Evolutionary conservation across 2,113 vertebrate genomes (phyloP), one percentile per base, ranked within the genome.

Genomic region (Anoura caudifer): DNA sequence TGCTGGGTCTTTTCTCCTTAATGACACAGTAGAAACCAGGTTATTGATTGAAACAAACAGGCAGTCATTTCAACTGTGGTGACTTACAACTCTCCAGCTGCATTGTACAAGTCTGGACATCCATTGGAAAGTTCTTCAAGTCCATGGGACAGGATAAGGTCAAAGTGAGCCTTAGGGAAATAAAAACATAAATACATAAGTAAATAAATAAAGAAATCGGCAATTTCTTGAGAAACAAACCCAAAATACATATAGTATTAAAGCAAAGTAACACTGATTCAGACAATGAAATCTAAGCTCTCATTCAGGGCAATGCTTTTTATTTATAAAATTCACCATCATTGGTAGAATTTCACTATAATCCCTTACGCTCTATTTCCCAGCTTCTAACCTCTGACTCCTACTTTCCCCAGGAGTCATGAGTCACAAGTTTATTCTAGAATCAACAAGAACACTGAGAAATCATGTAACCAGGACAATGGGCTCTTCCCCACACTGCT

Each of bases 41-140:
- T 45, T 45, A 93, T 87, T 77, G 82, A 94, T 96, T 77, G 45
- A 59, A 92, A 92, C 24, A 94, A 73, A 10, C 73, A 97, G 45
- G 5, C 8, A 61, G 24, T 92, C 52, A 84, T 97, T 95, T 90
- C 50, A 90, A n/a, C 36, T 41, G 11, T 33, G 41, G 65, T 93
- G 54, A 98, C 99, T 99, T 98, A 99, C 99, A 99, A 94, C 99
- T 99, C 93, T 99, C 99, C 94, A 99, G 98, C 95, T 99, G 99
- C 99, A 99, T 99, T 1, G 99, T 99, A 88, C 99, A 99, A 2
- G 99, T 99, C 97, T 99, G 99, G 26, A 99, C 99, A 91, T 99
- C 99, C 99, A 99, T 99, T 4, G 99, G 99, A 97, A 99, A 99
- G 98, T 99, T 99, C 98, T 99, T 99, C 98, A 99, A 98, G 97